Evolutionary conservation across 2,888 invertebrate genomes (phyloP).

Genomic region (Stenodera caucasica): DNA sequence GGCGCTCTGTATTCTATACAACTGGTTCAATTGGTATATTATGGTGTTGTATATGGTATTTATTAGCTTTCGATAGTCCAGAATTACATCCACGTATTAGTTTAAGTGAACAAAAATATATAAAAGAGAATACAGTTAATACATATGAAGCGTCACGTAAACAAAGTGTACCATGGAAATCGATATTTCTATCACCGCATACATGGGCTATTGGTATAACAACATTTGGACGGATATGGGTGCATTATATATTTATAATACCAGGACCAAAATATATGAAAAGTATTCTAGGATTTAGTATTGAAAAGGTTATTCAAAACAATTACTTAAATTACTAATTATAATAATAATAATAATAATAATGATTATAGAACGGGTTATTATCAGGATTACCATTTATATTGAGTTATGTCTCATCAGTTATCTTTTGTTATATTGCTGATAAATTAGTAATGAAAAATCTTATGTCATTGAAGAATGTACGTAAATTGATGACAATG

Average conservation of each 20-base stretch:
- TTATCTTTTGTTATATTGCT: constrained; percentile 69
- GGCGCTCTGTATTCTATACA: constrained; percentile 71
- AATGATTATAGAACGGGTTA: constrained; percentile 62
- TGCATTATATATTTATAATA: constrained; percentile 72
- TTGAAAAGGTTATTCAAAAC: constrained; percentile 59
- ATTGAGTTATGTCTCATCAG: constrained; percentile 70
- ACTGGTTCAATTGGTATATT: constrained; percentile 63
- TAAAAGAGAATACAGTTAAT: constrained; percentile 63
- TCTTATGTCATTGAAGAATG: constrained; percentile 64
- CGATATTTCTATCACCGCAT: constrained; percentile 65
- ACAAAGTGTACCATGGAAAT: constrained; percentile 65
- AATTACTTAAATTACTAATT: constrained; percentile 16
- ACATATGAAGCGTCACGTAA: constrained; percentile 57
- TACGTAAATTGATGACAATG: constrained; percentile 70
- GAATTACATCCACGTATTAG: constrained; percentile 70
- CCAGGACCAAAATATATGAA: constrained; percentile 73
- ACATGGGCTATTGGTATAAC: constrained; percentile 73
- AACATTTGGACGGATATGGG: constrained; percentile 75
- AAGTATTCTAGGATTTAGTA: constrained; percentile 67
- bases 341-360: constrained; percentile 8
- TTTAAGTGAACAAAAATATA: constrained; percentile 65
- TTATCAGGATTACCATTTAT: constrained; percentile 70
- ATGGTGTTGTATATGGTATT: constrained; percentile 72
- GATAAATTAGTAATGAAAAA: constrained; percentile 64
- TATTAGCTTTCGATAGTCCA: constrained; percentile 69